A percentile compares a stretch with the other conserved stretches of the same genome.
Evolutionary conservation across 37 sponge, comb jelly and placozoan genomes (phyloP).

Genomic region (Chondrilla cf. caribensis): DNA sequence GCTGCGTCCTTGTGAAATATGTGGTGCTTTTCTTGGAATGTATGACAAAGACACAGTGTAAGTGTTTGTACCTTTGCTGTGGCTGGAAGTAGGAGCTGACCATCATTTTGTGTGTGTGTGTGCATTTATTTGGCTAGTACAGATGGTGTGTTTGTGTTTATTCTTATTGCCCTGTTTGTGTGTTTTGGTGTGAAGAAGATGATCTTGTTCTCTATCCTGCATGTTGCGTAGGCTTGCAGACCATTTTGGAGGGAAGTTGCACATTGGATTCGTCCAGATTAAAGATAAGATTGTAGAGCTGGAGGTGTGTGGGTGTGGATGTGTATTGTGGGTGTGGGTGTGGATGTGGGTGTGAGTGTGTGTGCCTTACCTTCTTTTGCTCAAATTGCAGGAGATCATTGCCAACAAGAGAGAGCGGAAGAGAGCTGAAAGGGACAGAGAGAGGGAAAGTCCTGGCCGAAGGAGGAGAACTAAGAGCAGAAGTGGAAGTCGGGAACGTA

Average conservation of each 20-base stretch:
- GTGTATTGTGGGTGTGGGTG: background rate
- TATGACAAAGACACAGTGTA: conserved; percentile 68
- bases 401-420: conserved; percentile 35
- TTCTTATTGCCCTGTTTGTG: background rate
- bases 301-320: conserved; percentile 59
- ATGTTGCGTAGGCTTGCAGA: conserved; percentile 76
- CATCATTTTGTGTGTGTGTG: background rate
- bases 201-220: background rate
- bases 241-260: conserved; percentile 99
- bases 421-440: conserved; percentile 45
- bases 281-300: conserved; percentile 79
- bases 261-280: conserved; percentile 96
- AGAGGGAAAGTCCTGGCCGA: conserved; percentile 13
- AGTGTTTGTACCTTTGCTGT: background rate
- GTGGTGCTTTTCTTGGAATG: conserved; percentile 69
- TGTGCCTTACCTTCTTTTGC: background rate
- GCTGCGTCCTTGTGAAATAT: conserved; percentile 68
- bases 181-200: background rate
- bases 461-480: conserved; percentile 21
- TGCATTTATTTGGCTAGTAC: background rate
- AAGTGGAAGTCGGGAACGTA: conserved; percentile 30
- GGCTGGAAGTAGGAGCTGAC: too few species aligned
- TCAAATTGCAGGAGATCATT: background rate
- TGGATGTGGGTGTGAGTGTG: background rate
- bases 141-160: background rate